Evolutionary conservation across 2,797 vertebrate species (phyloP).

Genomic region (Centroberyx gerrardi): DNA sequence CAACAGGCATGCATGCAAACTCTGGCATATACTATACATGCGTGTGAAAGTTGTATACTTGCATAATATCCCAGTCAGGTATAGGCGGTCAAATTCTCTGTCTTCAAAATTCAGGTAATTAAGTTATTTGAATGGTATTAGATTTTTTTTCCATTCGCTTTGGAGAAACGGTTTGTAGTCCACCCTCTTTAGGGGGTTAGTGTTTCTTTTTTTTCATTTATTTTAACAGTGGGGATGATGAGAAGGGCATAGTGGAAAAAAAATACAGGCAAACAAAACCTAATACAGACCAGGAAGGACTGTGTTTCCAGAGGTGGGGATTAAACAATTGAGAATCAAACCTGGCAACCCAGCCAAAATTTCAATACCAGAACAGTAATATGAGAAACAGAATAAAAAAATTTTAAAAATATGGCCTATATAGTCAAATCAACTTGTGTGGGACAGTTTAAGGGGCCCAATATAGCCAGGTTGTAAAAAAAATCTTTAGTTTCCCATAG

Average conservation of each 20-base stretch:
- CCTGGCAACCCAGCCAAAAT: conserved; percentile 13
- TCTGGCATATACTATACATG: background rate
- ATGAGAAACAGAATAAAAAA: conserved; percentile 15
- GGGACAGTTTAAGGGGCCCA: background rate
- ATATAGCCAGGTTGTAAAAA: conserved; percentile 23
- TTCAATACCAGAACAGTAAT: background rate
- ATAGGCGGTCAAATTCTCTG: conserved; percentile 15
- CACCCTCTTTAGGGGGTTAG: conserved; percentile 4
- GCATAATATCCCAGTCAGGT: conserved; percentile 28
- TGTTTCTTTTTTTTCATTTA: conserved; percentile 38
- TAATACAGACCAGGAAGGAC: conserved; percentile 67
- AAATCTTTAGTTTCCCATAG: background rate
- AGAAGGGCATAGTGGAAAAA: conserved; percentile 42
- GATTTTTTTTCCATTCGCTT: conserved; percentile 1
- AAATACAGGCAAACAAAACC: conserved; percentile 64
- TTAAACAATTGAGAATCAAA: conserved; percentile 51
- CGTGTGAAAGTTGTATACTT: conserved; percentile 11
- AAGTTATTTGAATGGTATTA: background rate
- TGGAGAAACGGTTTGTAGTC: conserved; percentile 7
- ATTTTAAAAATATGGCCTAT: background rate
- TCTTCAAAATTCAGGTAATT: conserved; percentile 25
- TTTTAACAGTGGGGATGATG: conserved; percentile 46
- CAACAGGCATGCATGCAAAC: conserved; percentile 10
- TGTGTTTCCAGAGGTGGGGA: conserved; percentile 63
- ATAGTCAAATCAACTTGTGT: conserved; percentile 8